phyloP scores from a whole-genome alignment of 1,140 invertebrate genomes.

The Linepithema humile region DNA sequence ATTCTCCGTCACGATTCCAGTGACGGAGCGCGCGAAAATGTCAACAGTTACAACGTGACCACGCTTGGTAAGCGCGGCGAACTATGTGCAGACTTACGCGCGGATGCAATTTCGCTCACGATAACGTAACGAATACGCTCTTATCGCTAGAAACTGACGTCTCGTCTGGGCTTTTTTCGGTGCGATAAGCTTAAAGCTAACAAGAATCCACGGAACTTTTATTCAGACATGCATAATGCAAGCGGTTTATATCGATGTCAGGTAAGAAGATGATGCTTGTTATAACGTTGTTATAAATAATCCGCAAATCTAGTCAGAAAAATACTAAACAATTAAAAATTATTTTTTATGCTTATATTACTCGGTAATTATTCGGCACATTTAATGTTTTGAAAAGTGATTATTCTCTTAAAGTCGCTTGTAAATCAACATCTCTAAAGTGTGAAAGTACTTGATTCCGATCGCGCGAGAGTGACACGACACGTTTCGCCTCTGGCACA shows the following conservation, averaged over 20 bases:
- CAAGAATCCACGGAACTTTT: background rate
- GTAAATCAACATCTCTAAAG: background rate
- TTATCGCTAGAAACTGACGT: conserved; percentile 39
- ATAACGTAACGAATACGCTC: conserved; percentile 53
- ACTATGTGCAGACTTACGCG: conserved; percentile 10
- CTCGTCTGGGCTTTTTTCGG: background rate
- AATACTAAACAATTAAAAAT: background rate
- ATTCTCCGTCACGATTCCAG: conserved; percentile 64
- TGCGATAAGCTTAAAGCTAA: background rate
- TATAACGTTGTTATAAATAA: background rate
- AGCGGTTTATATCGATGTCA: background rate
- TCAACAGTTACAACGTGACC: conserved; percentile 68
- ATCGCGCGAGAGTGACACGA: conserved; percentile 48
- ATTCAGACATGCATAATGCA: background rate
- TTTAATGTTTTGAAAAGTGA: background rate
- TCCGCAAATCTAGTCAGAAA: background rate
- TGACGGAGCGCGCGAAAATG: conserved; percentile 61
- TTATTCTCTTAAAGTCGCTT: background rate
- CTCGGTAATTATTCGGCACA: too few species aligned
- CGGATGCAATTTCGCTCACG: conserved; percentile 60
- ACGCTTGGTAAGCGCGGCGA: conserved; percentile 50
- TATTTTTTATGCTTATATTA: background rate
- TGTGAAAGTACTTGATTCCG: conserved; percentile 16
- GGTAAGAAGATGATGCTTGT: too few species aligned
- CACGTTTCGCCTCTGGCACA: background rate